Evolutionary conservation across 1,140 invertebrate species (phyloP).

Genomic region (Trinorchestia longiramus): DNA sequence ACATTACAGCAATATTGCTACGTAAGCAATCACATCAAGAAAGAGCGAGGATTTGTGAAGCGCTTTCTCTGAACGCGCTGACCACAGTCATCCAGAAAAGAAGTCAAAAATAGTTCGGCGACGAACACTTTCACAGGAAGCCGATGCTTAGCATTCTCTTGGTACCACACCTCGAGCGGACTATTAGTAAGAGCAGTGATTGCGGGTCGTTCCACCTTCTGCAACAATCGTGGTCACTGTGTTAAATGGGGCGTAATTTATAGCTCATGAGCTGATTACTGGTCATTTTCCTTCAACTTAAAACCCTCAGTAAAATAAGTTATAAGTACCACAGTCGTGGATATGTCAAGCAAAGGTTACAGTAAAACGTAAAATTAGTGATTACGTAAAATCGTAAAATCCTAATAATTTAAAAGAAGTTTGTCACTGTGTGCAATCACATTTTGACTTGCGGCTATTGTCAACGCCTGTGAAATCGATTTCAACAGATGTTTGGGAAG

Average conservation of each 20-base stretch:
- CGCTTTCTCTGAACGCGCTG: background rate
- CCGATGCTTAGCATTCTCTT: background rate
- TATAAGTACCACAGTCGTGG: background rate
- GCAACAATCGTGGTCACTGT: background rate
- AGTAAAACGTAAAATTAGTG: background rate
- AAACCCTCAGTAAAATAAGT: background rate
- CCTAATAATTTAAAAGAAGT: background rate
- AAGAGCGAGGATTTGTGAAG: constrained; percentile 2
- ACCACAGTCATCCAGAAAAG: constrained; percentile 3
- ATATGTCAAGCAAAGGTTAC: background rate
- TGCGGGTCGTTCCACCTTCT: background rate
- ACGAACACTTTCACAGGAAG: constrained; percentile 33
- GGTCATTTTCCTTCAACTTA: background rate
- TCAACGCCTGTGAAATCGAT: background rate
- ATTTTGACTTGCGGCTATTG: background rate
- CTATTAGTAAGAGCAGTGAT: background rate
- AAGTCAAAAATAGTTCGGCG: constrained; percentile 8
- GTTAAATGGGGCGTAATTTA: background rate
- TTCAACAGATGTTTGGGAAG: background rate
- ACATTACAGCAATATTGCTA: background rate
- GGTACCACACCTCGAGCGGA: background rate
- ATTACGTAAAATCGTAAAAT: background rate
- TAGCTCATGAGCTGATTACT: too few relatives aligned
- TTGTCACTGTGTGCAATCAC: background rate
- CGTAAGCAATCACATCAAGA: background rate